Percentiles rank a stretch among this genome's conserved stretches.
Conservation (phyloP, 2,888 invertebrate genomes). For the Plagiodera versicolora region DNA sequence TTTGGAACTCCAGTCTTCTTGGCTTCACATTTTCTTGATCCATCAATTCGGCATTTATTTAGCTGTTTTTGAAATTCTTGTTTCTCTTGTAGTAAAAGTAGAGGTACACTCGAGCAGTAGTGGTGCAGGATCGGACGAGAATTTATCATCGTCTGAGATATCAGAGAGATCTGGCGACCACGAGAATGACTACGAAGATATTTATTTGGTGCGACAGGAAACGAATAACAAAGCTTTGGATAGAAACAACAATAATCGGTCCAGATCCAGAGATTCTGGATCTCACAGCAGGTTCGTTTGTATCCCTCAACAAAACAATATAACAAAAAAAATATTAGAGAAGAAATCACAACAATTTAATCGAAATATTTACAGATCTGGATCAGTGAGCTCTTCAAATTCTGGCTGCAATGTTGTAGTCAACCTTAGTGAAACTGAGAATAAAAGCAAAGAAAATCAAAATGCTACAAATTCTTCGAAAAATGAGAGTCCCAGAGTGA, state of each 20-base stretch:
- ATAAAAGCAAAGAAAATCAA: slow-evolving; percentile 15
- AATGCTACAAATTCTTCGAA: slow-evolving; percentile 9
- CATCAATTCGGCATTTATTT: no score
- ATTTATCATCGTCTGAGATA: slow-evolving; percentile 61
- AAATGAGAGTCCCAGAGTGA: slow-evolving; percentile 36
- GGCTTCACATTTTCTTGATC: no score
- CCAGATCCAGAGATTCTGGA: slow-evolving; percentile 48
- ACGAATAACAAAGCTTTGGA: slow-evolving; percentile 29
- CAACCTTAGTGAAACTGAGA: slow-evolving; percentile 39
- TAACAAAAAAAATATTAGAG: no score
- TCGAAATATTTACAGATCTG: slow-evolving; percentile 54
- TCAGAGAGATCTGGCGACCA: slow-evolving; percentile 58
- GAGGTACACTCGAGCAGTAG: slow-evolving; percentile 80
- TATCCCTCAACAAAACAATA: no score
- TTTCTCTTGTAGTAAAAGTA: slow-evolving; percentile 77
- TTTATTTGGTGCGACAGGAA: slow-evolving; percentile 71
- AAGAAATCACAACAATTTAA: no score
- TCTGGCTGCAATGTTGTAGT: slow-evolving; percentile 53
- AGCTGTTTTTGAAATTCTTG: no score
- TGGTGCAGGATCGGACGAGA: slow-evolving; percentile 67
- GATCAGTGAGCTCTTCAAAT: slow-evolving; percentile 53
- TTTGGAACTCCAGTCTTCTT: no score
- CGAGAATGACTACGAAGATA: slow-evolving; percentile 81
- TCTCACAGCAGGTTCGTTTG: slow-evolving; percentile 63
- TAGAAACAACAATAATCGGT: slow-evolving; percentile 33